These are phyloP conservation scores for Ianthella basta DNA, from an alignment of 37 sponge, comb jelly and placozoan genomes.

Conservation along the genomic window DNA sequence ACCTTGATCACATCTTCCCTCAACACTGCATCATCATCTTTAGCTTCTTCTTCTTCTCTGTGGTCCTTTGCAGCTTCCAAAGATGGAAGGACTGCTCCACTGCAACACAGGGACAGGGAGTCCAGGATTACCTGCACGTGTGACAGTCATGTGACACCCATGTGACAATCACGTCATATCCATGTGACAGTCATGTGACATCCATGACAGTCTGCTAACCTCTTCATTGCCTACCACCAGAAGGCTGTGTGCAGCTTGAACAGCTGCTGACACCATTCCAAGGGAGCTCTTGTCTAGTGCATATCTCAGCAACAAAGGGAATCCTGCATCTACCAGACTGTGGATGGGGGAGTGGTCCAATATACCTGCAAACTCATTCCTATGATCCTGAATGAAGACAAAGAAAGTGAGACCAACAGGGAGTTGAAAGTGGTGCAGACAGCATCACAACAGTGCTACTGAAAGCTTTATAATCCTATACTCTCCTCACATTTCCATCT, in stretches of 20 bases:
- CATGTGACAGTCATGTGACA: background rate
- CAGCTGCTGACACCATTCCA: conserved; percentile 48
- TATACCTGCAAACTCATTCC: conserved; percentile 41
- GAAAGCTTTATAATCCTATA: no score
- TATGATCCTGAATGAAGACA: conserved; percentile 23
- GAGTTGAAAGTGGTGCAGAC: background rate
- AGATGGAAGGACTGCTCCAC: conserved; percentile 42
- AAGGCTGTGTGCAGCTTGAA: conserved; percentile 54
- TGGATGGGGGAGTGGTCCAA: conserved; percentile 43
- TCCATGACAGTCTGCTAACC: conserved; percentile 42
- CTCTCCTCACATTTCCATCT: no score
- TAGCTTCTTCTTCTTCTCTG: conserved; percentile 43
- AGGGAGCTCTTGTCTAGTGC: conserved; percentile 69
- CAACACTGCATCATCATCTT: conserved; percentile 50
- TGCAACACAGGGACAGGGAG: conserved; percentile 21
- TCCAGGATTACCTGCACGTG: conserved; percentile 40
- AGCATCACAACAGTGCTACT: no score
- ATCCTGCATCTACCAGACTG: conserved; percentile 50
- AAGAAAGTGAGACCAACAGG: background rate
- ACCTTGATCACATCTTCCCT: conserved; percentile 67
- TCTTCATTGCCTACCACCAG: conserved; percentile 62
- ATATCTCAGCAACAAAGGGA: conserved; percentile 74
- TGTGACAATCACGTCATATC: background rate
- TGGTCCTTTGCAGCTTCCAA: conserved; percentile 17
- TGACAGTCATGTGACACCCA: background rate